Evolutionary conservation across 2,113 vertebrate species (phyloP).

Genomic region (Rhodinocichla rosea): DNA sequence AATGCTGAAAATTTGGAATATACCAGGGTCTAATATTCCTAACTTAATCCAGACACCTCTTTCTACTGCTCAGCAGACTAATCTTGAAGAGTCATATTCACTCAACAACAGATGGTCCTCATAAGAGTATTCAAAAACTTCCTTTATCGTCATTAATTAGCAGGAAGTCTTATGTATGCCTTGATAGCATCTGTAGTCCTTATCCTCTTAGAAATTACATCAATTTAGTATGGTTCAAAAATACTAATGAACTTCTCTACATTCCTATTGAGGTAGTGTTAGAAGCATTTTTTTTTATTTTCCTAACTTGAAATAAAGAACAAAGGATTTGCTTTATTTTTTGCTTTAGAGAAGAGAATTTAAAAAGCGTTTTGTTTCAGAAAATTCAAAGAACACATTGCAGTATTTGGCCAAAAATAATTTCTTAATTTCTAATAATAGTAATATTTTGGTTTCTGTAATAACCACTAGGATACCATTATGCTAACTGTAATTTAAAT

Average conservation of each 20-base stretch:
- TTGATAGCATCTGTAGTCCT: background rate
- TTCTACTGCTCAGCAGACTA: background rate
- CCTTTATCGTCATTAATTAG: background rate
- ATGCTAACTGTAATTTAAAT: background rate
- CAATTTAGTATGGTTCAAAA: background rate
- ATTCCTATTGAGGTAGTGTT: background rate
- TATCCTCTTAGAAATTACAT: background rate
- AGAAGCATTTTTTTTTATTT: background rate
- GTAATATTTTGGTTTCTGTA: background rate
- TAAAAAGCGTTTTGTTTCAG: background rate
- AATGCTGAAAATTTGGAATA: background rate
- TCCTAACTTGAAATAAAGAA: background rate
- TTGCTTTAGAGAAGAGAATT: background rate
- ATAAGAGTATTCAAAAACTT: background rate
- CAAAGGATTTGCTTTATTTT: background rate
- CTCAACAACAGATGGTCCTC: conserved; percentile 1
- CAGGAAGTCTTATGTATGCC: background rate
- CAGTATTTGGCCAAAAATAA: background rate
- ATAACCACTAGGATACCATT: background rate
- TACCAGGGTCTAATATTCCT: background rate
- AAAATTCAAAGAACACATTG: background rate
- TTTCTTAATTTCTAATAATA: background rate
- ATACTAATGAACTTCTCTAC: background rate
- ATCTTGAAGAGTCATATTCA: background rate
- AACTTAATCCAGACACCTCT: background rate